Percentiles rank a stretch among this genome's conserved stretches.
phyloP scores from a whole-genome alignment of 1,140 invertebrate genomes.

The Himalopsyche phryganea region DNA sequence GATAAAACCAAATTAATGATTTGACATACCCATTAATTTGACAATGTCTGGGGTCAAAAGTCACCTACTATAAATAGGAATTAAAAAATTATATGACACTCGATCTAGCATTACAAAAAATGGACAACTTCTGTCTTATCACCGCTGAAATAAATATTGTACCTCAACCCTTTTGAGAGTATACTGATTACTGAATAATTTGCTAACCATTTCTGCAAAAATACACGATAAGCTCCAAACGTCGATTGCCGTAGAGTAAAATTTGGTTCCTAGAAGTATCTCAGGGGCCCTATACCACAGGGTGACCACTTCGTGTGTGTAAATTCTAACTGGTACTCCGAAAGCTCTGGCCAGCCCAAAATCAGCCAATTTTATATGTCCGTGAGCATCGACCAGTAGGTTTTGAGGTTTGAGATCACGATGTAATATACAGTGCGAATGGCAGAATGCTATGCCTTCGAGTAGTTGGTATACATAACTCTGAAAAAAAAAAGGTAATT shows the following conservation, averaged over 20 bases:
- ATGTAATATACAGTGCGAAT: conserved; percentile 82
- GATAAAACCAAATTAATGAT: too few species aligned
- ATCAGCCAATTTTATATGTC: conserved; percentile 85
- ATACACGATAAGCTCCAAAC: conserved; percentile 97
- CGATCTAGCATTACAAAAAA: too few species aligned
- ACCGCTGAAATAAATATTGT: too few species aligned
- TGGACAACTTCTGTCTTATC: too few species aligned
- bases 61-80: too few species aligned
- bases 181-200: too few species aligned
- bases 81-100: too few species aligned
- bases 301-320: conserved; percentile 94
- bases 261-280: conserved; percentile 85
- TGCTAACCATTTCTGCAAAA: conserved; percentile 83
- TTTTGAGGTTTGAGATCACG: conserved; percentile 92
- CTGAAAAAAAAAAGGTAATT: conserved; percentile 55
- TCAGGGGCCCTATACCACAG: conserved; percentile 97
- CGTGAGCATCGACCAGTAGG: conserved; percentile 74
- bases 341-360: conserved; percentile 86
- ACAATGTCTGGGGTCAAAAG: too few species aligned
- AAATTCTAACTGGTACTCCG: conserved; percentile 76
- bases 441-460: conserved; percentile 88
- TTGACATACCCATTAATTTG: too few species aligned
- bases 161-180: too few species aligned
- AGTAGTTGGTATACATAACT: conserved; percentile 88
- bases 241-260: conserved; percentile 87